Conservation (phyloP, 2,797 vertebrate species). For the Sarcoramphus papa region DNA sequence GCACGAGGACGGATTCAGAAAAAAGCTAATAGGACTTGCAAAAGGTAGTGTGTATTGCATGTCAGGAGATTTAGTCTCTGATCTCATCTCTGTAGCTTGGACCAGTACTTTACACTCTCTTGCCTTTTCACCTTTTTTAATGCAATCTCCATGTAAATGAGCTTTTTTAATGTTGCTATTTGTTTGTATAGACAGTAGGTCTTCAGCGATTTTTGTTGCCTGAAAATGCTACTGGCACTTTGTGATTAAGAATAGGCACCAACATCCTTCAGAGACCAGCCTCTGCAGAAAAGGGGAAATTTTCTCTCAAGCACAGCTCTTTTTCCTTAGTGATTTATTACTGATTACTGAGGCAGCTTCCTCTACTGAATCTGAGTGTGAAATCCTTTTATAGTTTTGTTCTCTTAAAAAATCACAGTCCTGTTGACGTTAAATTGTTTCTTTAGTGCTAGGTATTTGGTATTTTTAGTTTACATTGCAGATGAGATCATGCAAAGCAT, state of each 20-base stretch:
- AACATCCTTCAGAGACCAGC: not conserved
- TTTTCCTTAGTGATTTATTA: not conserved
- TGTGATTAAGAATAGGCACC: not conserved
- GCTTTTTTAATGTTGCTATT: not conserved
- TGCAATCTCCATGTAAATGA: not conserved
- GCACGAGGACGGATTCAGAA: not conserved
- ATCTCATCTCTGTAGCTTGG: not conserved
- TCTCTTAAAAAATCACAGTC: not conserved
- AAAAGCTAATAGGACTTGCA: not conserved
- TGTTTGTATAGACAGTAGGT: not conserved
- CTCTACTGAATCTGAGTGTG: not conserved
- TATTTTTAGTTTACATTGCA: not conserved
- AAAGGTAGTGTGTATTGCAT: not conserved
- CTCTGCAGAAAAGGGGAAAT: not conserved
- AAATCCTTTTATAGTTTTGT: not conserved
- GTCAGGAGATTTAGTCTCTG: not conserved
- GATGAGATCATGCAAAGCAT: not conserved
- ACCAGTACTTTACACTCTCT: not conserved
- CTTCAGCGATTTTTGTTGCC: not conserved
- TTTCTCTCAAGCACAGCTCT: not conserved
- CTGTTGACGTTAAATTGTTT: not conserved
- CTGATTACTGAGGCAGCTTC: not conserved
- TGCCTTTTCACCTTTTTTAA: not conserved
- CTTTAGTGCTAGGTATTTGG: not conserved
- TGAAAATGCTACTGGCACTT: not conserved